These are phyloP conservation scores for Lithobates sylvaticus DNA, from an alignment of 2,797 vertebrate genomes.

Conservation along the genomic window DNA sequence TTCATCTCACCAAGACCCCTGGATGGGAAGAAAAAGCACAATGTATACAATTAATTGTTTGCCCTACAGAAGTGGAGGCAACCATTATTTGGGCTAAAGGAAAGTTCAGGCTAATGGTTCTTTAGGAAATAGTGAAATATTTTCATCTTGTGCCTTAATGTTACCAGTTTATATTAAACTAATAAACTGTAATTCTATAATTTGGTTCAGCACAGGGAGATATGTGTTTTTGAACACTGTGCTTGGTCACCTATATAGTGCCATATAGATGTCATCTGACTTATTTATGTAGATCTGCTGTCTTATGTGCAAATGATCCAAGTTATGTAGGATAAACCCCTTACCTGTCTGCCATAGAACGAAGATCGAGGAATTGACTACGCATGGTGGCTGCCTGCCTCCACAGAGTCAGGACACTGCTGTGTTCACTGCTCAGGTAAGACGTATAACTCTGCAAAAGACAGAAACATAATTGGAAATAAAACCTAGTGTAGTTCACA, in stretches of 20 bases:
- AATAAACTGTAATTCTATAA: no score
- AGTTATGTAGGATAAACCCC: no score
- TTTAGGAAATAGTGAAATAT: no score
- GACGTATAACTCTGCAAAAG: slow-evolving; percentile 70
- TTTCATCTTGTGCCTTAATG: no score
- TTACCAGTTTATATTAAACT: background rate
- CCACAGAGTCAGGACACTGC: slow-evolving; percentile 79
- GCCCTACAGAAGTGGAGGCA: no score
- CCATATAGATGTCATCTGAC: no score
- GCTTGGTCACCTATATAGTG: no score
- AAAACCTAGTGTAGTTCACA: background rate
- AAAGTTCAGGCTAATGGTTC: no score
- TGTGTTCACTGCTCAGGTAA: slow-evolving; percentile 73
- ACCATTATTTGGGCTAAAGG: background rate
- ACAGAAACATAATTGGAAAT: background rate
- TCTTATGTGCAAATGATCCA: no score
- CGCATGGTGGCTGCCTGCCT: slow-evolving; percentile 83
- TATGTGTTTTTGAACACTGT: no score
- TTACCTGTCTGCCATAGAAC: slow-evolving; percentile 82
- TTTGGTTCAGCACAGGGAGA: no score
- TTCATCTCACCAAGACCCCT: slow-evolving; percentile 83
- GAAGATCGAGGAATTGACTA: slow-evolving; percentile 81
- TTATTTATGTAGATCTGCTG: no score
- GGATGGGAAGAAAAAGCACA: slow-evolving; percentile 3
- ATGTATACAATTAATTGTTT: slow-evolving; percentile 37